These are phyloP conservation scores for Eustalomyia histrio DNA, from an alignment of 2,888 invertebrate genomes.

Conservation along the genomic window DNA sequence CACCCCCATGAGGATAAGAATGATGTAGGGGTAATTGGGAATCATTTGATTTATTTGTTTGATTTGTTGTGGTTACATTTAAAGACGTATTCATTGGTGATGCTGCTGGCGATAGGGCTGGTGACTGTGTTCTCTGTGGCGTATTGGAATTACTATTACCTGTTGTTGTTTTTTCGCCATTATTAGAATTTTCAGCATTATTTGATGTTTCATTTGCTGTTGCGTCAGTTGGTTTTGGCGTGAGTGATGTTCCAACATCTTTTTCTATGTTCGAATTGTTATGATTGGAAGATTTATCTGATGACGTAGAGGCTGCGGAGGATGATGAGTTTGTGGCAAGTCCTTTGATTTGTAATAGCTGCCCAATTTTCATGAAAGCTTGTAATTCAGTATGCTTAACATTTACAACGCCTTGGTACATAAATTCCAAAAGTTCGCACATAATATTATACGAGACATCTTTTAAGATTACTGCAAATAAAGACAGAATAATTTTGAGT, in stretches of 20 bases:
- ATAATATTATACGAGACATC: conserved; percentile 82
- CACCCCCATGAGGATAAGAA: conserved; percentile 39
- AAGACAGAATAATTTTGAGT: not conserved
- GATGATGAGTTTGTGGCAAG: conserved; percentile 77
- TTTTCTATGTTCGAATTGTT: conserved; percentile 55
- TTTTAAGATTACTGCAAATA: conserved; percentile 80
- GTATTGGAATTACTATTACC: conserved; percentile 68
- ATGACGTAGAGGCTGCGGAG: conserved; percentile 69
- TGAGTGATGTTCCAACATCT: conserved; percentile 50
- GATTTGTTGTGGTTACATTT: conserved; percentile 60
- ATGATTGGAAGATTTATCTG: conserved; percentile 73
- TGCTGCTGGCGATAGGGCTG: conserved; percentile 68
- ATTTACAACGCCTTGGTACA: conserved; percentile 83
- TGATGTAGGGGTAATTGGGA: conserved; percentile 53
- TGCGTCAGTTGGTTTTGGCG: conserved; percentile 43
- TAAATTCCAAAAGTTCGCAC: conserved; percentile 82
- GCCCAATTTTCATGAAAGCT: conserved; percentile 80
- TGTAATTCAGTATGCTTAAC: conserved; percentile 80
- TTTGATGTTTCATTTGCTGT: conserved; percentile 60
- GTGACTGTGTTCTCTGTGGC: conserved; percentile 68
- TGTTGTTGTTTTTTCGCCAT: conserved; percentile 53
- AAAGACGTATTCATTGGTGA: conserved; percentile 59
- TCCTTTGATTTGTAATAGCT: conserved; percentile 80
- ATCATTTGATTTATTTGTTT: conserved; percentile 52
- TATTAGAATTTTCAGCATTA: conserved; percentile 54